Base-by-base conservation (phyloP, 2,113 vertebrate genomes). In the Onychostoma macrolepis region DNA sequence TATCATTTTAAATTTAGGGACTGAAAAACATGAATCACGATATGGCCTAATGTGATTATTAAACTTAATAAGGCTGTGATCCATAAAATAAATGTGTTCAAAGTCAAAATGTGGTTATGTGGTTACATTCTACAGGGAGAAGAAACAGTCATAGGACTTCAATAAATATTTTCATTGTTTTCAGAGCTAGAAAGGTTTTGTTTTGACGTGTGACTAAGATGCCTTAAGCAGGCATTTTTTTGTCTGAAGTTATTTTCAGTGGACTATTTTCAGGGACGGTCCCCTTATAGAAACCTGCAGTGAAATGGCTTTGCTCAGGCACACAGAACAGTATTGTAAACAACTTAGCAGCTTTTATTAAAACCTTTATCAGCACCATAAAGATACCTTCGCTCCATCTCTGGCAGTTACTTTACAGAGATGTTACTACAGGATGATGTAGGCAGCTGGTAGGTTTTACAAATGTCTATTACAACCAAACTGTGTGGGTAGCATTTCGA, bases 401-500 rank as follows among this genome's bases (percentile, higher is more conserved):
- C 53, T 80, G 53, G 33, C 19, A 41, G 78, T 61, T 38, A 33
- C 15, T 63, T 61, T 26, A 12, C 33, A n/a, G 33, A 36, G 53
- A 80, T 80, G 53, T 61, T 80, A 41, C 53, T 80, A 36, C 24
- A 41, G 53, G 53, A 41, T 80, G 53, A 80, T 45, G 58, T 81
- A 65, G 80, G 80, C 24, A 45, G 56, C 8, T 45, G 74, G 74
- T 12, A 53, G 33, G 30, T 53, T 36, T 67, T 83, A 72, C 19
- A 26, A 33, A 30, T 50, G 33, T 56, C 77, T 74, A n/a, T 71
- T 74, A 56, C 78, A 56, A 61, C 76, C 12, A 56, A 33, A 9
- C 21, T 41, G 77, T 86, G 85, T 67, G 78, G 77, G 78, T 72
- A n/a, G 78, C 19, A 28, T 80, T 53, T 80, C 24, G n/a, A 72